Evolutionary conservation across 2,113 vertebrate genomes (phyloP), one percentile per base, ranked within the genome.

Genomic region (Silurus meridionalis): DNA sequence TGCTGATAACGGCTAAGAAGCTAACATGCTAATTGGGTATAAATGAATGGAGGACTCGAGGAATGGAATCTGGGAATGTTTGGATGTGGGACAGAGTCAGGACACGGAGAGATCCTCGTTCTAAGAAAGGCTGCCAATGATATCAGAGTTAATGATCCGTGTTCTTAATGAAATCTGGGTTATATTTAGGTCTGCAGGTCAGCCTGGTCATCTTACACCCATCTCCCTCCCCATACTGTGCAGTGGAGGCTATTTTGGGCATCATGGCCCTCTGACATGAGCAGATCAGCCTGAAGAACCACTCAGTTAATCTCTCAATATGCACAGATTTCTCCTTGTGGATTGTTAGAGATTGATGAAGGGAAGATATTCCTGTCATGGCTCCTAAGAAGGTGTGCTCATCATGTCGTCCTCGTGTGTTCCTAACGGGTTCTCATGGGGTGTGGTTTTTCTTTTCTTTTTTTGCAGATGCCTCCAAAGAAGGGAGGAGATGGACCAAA

Each of bases 381-480:
- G 77, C 90, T 83, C 89, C 89, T 55, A 91, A 91, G 88, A 91
- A 90, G 90, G 90, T 91, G 74, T 84, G 85, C 53, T 71, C 21
- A n/a, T 79, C 19, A 21, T 28, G 19, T 60, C 28, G 6, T 25
- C 63, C 11, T 48, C 17, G 5, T 61, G 55, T 48, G 6, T 46
- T 8, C 17, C 8, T 11, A 19, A 46, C 61, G 8, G 15, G 37
- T 28, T 37, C 11, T 75, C 3, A 28, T 19, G n/a, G 11, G 25
- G 25, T 72, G 23, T 67, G 77, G 79, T 52, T 52, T 21, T 8
- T 60, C 37, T 10, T 60, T 57, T 7, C 1, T 66, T 83, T 85
- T 94, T 94, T 88, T 83, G 2, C 93, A 99, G 98, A 99, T 99
- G 98, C 95, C 98, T 88, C 98, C 98, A 1, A 99, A 99, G 93